Evolutionary conservation across 2,888 invertebrate genomes (phyloP).

Genomic region (Anodontia alba): DNA sequence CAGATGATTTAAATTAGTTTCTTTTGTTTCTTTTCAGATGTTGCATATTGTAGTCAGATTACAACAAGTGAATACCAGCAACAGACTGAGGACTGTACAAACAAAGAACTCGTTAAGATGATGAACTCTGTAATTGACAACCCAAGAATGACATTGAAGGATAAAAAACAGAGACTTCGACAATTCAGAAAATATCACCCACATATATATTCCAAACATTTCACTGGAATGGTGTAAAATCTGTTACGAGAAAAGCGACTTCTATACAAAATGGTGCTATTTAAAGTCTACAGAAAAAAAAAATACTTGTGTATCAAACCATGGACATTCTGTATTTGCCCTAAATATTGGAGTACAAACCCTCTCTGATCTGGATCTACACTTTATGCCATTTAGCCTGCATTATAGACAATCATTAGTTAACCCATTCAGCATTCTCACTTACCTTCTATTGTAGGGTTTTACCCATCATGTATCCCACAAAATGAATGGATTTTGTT

Average conservation of each 20-base stretch:
- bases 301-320: not conserved
- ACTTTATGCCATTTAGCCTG: too few species aligned
- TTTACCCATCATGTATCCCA: too few species aligned
- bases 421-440: too few species aligned
- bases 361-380: too few species aligned
- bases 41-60: slow-evolving; percentile 76
- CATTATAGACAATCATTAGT: too few species aligned
- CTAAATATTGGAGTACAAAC: too few species aligned
- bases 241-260: not conserved
- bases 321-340: too few species aligned
- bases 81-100: slow-evolving; percentile 76
- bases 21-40: slow-evolving; percentile 67
- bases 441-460: too few species aligned
- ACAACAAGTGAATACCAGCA: slow-evolving; percentile 72
- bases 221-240: slow-evolving; percentile 73
- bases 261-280: slow-evolving; percentile 13
- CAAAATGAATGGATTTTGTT: too few species aligned
- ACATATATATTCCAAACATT: slow-evolving; percentile 78
- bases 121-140: slow-evolving; percentile 83
- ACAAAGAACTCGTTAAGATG: slow-evolving; percentile 76
- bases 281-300: not conserved
- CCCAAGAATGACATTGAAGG: slow-evolving; percentile 80
- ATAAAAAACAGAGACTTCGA: slow-evolving; percentile 82
- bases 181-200: slow-evolving; percentile 83
- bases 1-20: too few species aligned